Base-by-base conservation (phyloP, 2,888 invertebrate genomes). In the Plagiodera versicolora region DNA sequence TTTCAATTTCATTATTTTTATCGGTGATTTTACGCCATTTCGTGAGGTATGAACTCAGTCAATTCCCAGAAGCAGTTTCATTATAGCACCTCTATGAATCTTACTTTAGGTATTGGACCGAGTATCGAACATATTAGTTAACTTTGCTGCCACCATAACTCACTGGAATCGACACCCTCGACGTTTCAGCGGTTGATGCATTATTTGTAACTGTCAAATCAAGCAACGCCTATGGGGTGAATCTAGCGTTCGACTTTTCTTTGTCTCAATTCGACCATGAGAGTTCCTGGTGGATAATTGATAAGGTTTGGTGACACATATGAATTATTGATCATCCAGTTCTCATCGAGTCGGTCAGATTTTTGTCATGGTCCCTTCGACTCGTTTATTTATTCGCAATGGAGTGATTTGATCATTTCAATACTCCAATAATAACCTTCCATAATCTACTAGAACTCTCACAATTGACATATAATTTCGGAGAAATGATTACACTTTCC, bases 141-240 rank as follows among this genome's bases (percentile, higher is more conserved):
- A 35, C 35, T 9, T 19, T 9, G 18, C 11, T 16, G 19, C 52
- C n/a, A 20, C 39, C 35, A 51, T 60, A 56, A 50, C 55, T 60
- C 60, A 56, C 32, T 51, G 51, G 55, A 55, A 60, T 60, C 56
- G 51, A 56, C 60, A 55, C 60, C 60, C 55, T 39, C 52, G 35
- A 19, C 50, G 19, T 52, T 16, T 11, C 44, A 44, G 17, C 8
- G 47, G 46, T 59, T 55, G 62, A 62, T 62, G 58, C 51, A 56
- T 62, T 58, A 59, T 62, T 62, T 62, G 62, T 62, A 58, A 62
- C 55, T 56, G 62, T 56, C 62, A 59, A 62, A 59, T 58, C 39
- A 50, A 45, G 57, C 50, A 51, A 49, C 56, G 56, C 39, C 60
- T 39, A 39, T n/a, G 24, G 58, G 49, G 39, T 14, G 61, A 58